These are phyloP conservation scores for Ceratina japonica DNA, from an alignment of 1,140 invertebrate genomes.

Conservation along the genomic window DNA sequence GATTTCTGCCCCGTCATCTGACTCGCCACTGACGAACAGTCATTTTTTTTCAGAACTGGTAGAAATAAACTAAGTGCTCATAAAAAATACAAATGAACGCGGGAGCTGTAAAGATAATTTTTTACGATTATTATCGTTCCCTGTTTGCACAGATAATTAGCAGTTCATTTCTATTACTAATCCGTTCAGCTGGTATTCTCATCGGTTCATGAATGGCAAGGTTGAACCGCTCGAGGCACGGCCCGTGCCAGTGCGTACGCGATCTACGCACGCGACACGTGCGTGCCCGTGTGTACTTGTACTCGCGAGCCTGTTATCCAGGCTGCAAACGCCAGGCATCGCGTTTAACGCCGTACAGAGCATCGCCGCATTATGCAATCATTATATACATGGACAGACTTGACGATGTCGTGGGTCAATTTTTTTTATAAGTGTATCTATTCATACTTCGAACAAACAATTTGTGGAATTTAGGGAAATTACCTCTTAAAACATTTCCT, in stretches of 20 bases:
- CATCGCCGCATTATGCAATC: constrained; percentile 23
- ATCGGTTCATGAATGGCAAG: constrained; percentile 19
- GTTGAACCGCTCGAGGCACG: not conserved
- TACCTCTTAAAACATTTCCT: too few relatives aligned
- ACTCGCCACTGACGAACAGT: too few relatives aligned
- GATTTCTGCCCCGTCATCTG: too few relatives aligned
- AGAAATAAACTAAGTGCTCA: too few relatives aligned
- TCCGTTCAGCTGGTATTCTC: not conserved
- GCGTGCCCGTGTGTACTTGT: constrained; percentile 1
- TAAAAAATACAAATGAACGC: too few relatives aligned
- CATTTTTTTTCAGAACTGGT: too few relatives aligned
- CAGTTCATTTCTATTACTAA: too few relatives aligned
- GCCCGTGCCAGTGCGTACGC: not conserved
- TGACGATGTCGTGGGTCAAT: not conserved
- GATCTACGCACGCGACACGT: not conserved
- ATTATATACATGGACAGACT: not conserved
- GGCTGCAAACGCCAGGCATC: constrained; percentile 1
- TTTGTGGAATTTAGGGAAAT: too few relatives aligned
- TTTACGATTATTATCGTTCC: too few relatives aligned
- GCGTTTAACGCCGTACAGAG: constrained; percentile 19
- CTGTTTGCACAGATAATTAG: too few relatives aligned
- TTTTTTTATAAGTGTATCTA: not conserved
- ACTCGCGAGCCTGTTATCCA: constrained; percentile 13
- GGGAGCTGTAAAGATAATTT: too few relatives aligned
- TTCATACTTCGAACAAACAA: too few relatives aligned